Base-by-base conservation (phyloP, 2,888 invertebrate species). In the Drosophila dives region DNA sequence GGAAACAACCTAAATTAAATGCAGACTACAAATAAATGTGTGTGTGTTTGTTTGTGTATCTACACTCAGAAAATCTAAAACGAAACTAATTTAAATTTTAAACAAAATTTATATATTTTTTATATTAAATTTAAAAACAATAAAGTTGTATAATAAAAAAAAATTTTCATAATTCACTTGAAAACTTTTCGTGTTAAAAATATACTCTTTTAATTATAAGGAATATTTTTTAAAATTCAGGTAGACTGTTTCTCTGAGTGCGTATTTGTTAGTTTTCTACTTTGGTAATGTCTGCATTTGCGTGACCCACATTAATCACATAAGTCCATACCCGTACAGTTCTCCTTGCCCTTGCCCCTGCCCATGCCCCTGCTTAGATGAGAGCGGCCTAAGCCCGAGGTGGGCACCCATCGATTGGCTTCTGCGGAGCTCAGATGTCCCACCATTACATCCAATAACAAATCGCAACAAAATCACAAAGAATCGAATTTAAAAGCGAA, bases 401-500 rank as follows among this genome's bases (percentile, higher is more conserved):
- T 45, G 38, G n/a, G 26, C 62, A 48, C 51, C 53, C 62, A 54
- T 26, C 49, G 49, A 32, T 38, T 26, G 45, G 20, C 15, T 15
- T 23, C 64, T 33, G 26, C 50, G 64, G 55, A 83, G 81, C 86
- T 90, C 90, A 88, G 83, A 86, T 89, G 87, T 89, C 87, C 83
- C 77, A 80, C 81, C 86, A 88, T 88, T 90, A 86, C 74, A 81
- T 83, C 84, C 86, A 88, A 89, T 86, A 86, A 86, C 90, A 85
- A 89, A 86, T 90, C 88, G 89, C 67, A 75, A 72, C 76, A 68
- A 83, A 81, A 81, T 83, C 80, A 77, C 79, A 83, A 80, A 72
- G 83, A 83, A 85, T 81, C 78, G 89, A 85, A 83, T 88, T 89
- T 86, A 89, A 86, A 89, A 86, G 88, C 90, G 90, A 82, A 89